Evolutionary conservation across 1,140 invertebrate genomes (phyloP), one percentile per base, ranked within the genome.

Genomic region (Archivesica marissinica): DNA sequence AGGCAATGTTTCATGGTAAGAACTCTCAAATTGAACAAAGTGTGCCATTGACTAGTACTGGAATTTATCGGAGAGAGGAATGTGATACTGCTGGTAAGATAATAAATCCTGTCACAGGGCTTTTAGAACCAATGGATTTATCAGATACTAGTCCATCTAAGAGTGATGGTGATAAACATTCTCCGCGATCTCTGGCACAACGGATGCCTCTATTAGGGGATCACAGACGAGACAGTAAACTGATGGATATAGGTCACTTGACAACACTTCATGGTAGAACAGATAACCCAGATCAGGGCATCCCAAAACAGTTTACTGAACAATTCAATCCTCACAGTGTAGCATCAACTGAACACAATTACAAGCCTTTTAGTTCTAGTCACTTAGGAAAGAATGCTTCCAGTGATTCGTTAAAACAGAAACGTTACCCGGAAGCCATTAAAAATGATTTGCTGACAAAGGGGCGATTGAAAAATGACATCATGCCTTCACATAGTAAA

Each of bases 71-170:
- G 70, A 81, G 66, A 41, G 74, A 87, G 56, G 56, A 90, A 88
- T 85, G 94, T 96, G 61, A 96, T 81, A 87, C 85, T 86, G 88
- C 88, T 84, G 91, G 97, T 90, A 97, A 97, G 94, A 95, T 98
- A 2, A 97, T 98, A 41, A 98, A 98, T 95, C 97, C 97, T 4
- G 95, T 97, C 85, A 98, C 97, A 6, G 97, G 97, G 17, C 96
- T 97, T 87, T 93, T 98, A 88, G 97, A 98, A 92, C 96, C 96
- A 0, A 96, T 97, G 64, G 92, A 93, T 72, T 88, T 85, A 68
- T 79, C 87, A 61, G 91, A 92, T 66, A 84, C 78, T 44, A 90
- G 88, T 88, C 90, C 89, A 54, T 61, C 78, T 64, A 90, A 89
- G 88, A 88, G 85, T 88, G 86, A 87, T 41, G 54, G 86, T 61